A percentile compares a stretch with the other conserved stretches of the same genome.
Conservation (phyloP, 2,113 vertebrate species). For the Vulpes lagopus region DNA sequence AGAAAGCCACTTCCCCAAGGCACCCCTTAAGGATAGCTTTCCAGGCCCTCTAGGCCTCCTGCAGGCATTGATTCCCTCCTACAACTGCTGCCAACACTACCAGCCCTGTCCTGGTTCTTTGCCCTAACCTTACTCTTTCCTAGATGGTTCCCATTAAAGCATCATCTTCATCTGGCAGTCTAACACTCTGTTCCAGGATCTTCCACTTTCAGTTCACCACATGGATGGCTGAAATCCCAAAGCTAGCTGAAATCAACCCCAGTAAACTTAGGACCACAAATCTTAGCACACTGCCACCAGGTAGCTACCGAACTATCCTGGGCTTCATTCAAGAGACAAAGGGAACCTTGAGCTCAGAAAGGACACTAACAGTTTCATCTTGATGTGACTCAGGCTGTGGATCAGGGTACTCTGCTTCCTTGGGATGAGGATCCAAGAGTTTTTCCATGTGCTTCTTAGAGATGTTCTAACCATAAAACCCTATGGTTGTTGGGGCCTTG, state of each 20-base stretch:
- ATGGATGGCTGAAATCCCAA: neutral
- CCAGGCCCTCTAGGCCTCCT: neutral
- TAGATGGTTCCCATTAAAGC: neutral
- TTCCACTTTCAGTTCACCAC: neutral
- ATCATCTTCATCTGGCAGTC: neutral
- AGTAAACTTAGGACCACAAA: slow-evolving; percentile 23
- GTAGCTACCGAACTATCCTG: neutral
- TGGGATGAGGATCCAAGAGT: neutral
- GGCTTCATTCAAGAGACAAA: neutral
- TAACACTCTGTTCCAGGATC: neutral
- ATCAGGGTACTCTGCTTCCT: neutral
- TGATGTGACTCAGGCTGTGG: neutral
- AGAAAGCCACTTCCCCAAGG: slow-evolving; percentile 15
- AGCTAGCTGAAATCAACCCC: slow-evolving; percentile 5
- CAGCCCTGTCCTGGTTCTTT: neutral
- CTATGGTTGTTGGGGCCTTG: neutral
- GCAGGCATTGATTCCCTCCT: neutral
- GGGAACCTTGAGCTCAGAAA: neutral
- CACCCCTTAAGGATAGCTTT: neutral
- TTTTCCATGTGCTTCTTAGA: neutral
- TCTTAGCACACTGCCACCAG: neutral
- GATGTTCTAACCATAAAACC: neutral
- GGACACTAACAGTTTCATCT: neutral
- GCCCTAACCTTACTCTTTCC: slow-evolving; percentile 12
- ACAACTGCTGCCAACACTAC: neutral